A percentile compares a stretch with the other conserved stretches of the same genome.
These are phyloP conservation scores for Pissodes strobi DNA, from an alignment of 1,140 invertebrate species.

Conservation along the genomic window DNA sequence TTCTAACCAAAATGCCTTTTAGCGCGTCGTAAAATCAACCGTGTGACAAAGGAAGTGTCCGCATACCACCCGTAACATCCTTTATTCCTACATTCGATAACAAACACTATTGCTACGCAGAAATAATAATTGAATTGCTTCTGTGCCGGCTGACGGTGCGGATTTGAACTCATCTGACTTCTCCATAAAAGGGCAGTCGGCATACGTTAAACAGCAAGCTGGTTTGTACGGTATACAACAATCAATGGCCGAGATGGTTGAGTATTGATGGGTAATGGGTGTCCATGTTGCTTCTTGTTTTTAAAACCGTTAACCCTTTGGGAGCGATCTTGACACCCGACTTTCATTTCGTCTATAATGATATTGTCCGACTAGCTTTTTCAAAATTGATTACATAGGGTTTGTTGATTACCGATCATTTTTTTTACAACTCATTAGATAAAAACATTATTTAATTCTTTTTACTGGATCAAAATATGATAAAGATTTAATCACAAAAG, in stretches of 20 bases:
- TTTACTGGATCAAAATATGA: no score
- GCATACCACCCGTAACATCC: neutral
- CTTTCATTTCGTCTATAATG: no score
- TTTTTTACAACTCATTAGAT: no score
- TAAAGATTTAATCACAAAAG: no score
- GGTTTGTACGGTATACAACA: slow-evolving; percentile 32
- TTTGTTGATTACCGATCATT: no score
- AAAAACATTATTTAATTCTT: no score
- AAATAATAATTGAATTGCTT: slow-evolving; percentile 21
- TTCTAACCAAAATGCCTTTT: no score
- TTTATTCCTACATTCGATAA: no score
- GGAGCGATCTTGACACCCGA: neutral
- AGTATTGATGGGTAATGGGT: slow-evolving; percentile 6
- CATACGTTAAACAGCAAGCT: slow-evolving; percentile 21
- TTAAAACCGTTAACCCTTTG: neutral
- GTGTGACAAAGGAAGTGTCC: no score
- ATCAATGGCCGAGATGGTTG: slow-evolving; percentile 24
- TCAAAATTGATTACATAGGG: no score
- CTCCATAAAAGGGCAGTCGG: slow-evolving; percentile 29
- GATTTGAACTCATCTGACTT: slow-evolving; percentile 27
- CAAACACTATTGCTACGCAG: neutral
- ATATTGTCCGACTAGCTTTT: no score
- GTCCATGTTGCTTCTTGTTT: neutral
- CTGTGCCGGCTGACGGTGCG: slow-evolving; percentile 19
- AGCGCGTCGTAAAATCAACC: no score